Conservation (phyloP, 2,888 invertebrate species). For the Trisateles emortualis region DNA sequence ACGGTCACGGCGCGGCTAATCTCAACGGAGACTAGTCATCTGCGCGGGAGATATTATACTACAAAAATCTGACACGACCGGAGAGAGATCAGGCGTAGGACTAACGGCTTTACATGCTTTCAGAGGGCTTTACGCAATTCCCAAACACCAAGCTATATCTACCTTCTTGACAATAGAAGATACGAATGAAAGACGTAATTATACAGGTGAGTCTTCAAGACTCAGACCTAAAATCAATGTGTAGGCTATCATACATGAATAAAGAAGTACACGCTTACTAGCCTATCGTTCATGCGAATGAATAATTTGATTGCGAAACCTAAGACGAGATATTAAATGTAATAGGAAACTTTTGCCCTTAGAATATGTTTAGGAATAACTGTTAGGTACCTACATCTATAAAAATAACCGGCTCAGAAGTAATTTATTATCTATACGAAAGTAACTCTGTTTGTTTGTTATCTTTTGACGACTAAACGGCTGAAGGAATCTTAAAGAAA, state of each 20-base stretch:
- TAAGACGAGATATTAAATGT: constrained; percentile 33
- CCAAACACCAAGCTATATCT: too few relatives aligned
- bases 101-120: too few relatives aligned
- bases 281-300: constrained; percentile 47
- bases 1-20: too few relatives aligned
- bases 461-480: too few relatives aligned
- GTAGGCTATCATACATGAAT: constrained; percentile 60
- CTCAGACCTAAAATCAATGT: constrained; percentile 56
- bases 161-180: too few relatives aligned
- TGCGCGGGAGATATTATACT: too few relatives aligned
- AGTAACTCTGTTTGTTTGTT: too few relatives aligned
- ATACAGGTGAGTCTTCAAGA: constrained; percentile 55
- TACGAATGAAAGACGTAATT: constrained; percentile 61
- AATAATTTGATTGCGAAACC: constrained; percentile 56
- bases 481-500: too few relatives aligned
- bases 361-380: constrained; percentile 39
- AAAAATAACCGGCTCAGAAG: neutral
- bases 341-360: constrained; percentile 41
- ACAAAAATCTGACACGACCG: too few relatives aligned
- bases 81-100: too few relatives aligned
- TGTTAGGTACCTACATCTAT: constrained; percentile 31
- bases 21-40: constrained; percentile 47
- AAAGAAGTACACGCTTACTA: constrained; percentile 49
- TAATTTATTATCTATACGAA: too few relatives aligned
- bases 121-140: too few relatives aligned